These are phyloP conservation scores for Papilio glaucus DNA, from an alignment of 1,140 invertebrate genomes.

Conservation along the genomic window DNA sequence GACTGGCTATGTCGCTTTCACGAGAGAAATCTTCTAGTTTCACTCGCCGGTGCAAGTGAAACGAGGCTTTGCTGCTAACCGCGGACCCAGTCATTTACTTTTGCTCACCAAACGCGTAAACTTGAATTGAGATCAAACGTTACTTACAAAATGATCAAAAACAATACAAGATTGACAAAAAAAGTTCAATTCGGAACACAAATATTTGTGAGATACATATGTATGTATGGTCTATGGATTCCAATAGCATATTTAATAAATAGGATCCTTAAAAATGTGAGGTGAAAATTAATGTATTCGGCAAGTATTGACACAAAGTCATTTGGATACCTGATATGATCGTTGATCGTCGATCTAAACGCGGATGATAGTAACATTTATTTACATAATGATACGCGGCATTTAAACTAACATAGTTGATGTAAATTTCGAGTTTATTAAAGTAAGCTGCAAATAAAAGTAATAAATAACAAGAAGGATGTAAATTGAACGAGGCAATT, in stretches of 20 bases:
- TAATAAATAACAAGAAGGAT: conserved; percentile 12
- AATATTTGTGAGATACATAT: too few species aligned
- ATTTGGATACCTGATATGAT: not conserved
- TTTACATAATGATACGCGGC: too few species aligned
- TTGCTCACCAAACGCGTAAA: conserved; percentile 25
- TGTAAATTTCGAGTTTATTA: not conserved
- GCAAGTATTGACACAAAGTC: not conserved
- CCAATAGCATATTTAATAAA: too few species aligned
- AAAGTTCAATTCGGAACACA: too few species aligned
- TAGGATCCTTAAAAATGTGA: too few species aligned
- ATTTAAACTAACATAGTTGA: not conserved
- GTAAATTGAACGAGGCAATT: conserved; percentile 13
- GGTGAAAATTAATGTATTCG: not conserved
- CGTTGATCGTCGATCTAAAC: not conserved
- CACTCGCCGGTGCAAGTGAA: conserved; percentile 65
- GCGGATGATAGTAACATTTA: not conserved
- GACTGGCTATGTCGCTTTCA: conserved; percentile 70
- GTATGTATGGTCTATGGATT: too few species aligned
- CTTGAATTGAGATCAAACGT: not conserved
- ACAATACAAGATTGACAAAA: too few species aligned
- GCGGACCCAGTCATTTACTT: conserved; percentile 31
- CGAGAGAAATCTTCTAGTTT: conserved; percentile 74
- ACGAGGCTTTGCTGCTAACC: conserved; percentile 49
- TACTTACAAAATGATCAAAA: too few species aligned
- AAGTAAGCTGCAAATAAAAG: not conserved